Percentiles rank a stretch among this genome's conserved stretches.
Conservation (phyloP, 2,797 vertebrate genomes). For the Tinamus major region DNA sequence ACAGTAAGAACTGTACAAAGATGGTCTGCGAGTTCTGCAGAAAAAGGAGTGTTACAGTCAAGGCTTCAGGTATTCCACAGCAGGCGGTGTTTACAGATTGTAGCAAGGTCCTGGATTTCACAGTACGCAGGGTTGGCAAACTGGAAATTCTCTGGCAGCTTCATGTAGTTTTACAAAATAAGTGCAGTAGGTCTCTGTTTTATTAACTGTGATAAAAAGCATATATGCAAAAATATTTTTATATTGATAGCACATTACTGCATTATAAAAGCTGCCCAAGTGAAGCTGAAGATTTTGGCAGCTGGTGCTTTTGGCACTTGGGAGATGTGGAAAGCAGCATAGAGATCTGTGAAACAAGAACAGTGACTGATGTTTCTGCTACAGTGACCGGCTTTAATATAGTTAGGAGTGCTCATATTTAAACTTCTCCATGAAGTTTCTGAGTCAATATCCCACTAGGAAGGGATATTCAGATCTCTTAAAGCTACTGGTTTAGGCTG, state of each 20-base stretch:
- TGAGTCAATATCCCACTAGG: conserved; percentile 65
- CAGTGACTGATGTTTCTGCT: conserved; percentile 75
- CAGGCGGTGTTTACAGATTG: conserved; percentile 66
- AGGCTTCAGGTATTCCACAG: conserved; percentile 74
- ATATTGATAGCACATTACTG: conserved; percentile 71
- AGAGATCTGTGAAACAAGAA: conserved; percentile 74
- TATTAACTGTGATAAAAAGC: conserved; percentile 75
- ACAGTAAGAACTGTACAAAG: conserved; percentile 48
- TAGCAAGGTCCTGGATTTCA: conserved; percentile 72
- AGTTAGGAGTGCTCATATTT: conserved; percentile 67
- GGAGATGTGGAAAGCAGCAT: conserved; percentile 75
- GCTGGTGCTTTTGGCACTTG: conserved; percentile 75
- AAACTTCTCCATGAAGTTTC: conserved; percentile 69
- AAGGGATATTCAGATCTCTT: conserved; percentile 73
- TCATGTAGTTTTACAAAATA: conserved; percentile 73
- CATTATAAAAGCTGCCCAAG: conserved; percentile 75
- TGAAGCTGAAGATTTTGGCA: conserved; percentile 73
- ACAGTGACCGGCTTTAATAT: conserved; percentile 70
- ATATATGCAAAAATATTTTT: conserved; percentile 73
- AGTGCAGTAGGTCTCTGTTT: conserved; percentile 70
- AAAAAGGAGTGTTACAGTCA: conserved; percentile 60
- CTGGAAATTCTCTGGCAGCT: conserved; percentile 76
- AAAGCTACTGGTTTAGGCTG: conserved; percentile 71
- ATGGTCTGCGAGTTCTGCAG: not conserved
- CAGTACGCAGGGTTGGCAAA: conserved; percentile 72